phyloP scores from a whole-genome alignment of 2,888 invertebrate species.

The Nephrotoma guestfalica region DNA sequence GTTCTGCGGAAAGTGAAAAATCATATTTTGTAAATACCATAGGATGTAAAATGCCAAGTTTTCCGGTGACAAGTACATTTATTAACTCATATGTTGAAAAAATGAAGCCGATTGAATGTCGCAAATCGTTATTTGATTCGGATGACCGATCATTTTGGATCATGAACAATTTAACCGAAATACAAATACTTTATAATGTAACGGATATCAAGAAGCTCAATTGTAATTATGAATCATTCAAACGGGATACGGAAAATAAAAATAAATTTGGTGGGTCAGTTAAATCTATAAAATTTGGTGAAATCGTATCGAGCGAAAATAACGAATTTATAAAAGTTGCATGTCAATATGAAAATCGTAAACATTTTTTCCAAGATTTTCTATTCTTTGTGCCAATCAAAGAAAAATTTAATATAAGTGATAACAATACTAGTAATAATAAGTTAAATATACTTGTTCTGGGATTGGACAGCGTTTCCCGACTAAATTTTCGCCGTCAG shows the following conservation, averaged over 20 bases:
- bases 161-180: conserved; percentile 21
- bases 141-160: conserved; percentile 19
- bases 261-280: conserved; percentile 17
- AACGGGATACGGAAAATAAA: conserved; percentile 18
- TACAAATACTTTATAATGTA: conserved; percentile 20
- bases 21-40: conserved; percentile 28
- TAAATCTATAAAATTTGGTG: conserved; percentile 3
- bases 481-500: conserved; percentile 70
- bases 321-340: conserved; percentile 55
- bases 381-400: conserved; percentile 46
- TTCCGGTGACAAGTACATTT: conserved; percentile 24
- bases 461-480: conserved; percentile 75
- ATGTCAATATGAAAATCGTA: conserved; percentile 36
- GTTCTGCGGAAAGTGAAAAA: not conserved
- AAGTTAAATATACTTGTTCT: conserved; percentile 57
- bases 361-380: conserved; percentile 48
- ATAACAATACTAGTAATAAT: conserved; percentile 4
- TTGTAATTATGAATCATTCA: conserved; percentile 24
- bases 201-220: conserved; percentile 17
- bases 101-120: conserved; percentile 20
- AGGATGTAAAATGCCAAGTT: conserved; percentile 31
- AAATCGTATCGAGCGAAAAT: conserved; percentile 29
- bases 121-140: conserved; percentile 19
- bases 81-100: conserved; percentile 25
- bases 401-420: conserved; percentile 12